Conservation (phyloP, 2,888 invertebrate genomes). For the Drepanosiphum platanoidis region DNA sequence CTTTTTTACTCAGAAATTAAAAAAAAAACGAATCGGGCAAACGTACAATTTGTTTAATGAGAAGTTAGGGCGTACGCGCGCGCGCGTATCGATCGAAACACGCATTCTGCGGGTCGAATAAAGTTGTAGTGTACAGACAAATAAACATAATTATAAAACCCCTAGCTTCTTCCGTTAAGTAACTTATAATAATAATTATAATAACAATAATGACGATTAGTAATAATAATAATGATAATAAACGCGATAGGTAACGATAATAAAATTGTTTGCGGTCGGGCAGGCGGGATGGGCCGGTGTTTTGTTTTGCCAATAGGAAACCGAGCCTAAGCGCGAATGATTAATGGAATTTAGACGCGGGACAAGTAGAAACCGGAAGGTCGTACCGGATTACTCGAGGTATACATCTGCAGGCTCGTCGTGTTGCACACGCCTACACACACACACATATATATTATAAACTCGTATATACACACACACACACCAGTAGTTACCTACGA, state of each 20-base stretch:
- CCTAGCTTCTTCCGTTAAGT: no score
- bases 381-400: slow-evolving; percentile 36
- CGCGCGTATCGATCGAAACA: no score
- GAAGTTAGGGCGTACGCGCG: no score
- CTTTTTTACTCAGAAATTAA: no score
- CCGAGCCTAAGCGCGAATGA: slow-evolving; percentile 34
- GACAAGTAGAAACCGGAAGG: slow-evolving; percentile 24
- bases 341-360: slow-evolving; percentile 37
- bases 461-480: not conserved
- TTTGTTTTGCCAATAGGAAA: slow-evolving; percentile 23
- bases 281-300: no score
- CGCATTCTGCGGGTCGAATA: no score
- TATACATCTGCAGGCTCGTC: slow-evolving; percentile 9
- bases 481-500: not conserved
- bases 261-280: not conserved
- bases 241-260: not conserved
- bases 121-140: no score
- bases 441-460: no score
- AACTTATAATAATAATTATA: not conserved
- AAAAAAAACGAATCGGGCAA: no score
- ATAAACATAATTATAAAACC: no score
- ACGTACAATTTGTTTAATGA: no score
- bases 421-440: not conserved
- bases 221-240: slow-evolving; percentile 19
- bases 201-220: no score